These are phyloP conservation scores for Columba livia DNA, from an alignment of 2,113 vertebrate genomes.

Conservation along the genomic window DNA sequence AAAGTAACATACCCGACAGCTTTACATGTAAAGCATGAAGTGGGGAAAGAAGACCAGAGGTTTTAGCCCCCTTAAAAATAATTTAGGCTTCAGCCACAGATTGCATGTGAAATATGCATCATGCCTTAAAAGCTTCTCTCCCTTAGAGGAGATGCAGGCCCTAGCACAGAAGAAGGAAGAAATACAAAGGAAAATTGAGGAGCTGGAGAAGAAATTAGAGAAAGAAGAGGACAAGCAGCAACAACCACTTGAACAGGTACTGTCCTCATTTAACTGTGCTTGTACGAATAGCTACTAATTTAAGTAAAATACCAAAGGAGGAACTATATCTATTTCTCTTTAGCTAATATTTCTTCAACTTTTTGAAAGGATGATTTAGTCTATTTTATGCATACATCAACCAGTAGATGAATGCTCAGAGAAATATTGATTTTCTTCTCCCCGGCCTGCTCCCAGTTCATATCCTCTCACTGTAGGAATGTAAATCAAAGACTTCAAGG, in stretches of 20 bases:
- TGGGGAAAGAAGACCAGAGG: not conserved
- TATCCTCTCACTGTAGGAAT: not conserved
- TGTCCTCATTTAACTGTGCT: not conserved
- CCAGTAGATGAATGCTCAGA: not conserved
- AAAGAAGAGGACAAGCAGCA: slow-evolving; percentile 46
- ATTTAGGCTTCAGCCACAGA: not conserved
- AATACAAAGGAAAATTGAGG: slow-evolving; percentile 76
- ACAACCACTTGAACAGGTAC: slow-evolving; percentile 50
- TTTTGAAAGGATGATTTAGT: not conserved
- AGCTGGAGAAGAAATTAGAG: slow-evolving; percentile 76
- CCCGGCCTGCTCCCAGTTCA: accelerated
- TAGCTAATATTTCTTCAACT: not conserved
- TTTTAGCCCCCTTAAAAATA: not conserved
- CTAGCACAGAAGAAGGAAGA: slow-evolving; percentile 73
- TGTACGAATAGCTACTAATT: not conserved
- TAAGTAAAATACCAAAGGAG: not conserved
- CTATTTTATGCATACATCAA: accelerated
- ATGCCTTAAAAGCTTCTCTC: not conserved
- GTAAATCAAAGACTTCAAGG: not conserved
- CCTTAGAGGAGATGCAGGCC: slow-evolving; percentile 74
- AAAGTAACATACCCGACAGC: not conserved
- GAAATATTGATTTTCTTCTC: not conserved
- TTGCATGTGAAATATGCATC: not conserved
- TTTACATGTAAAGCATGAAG: not conserved
- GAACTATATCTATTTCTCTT: not conserved